phyloP scores from a whole-genome alignment of 2,888 invertebrate genomes.

The Macropis europaea region DNA sequence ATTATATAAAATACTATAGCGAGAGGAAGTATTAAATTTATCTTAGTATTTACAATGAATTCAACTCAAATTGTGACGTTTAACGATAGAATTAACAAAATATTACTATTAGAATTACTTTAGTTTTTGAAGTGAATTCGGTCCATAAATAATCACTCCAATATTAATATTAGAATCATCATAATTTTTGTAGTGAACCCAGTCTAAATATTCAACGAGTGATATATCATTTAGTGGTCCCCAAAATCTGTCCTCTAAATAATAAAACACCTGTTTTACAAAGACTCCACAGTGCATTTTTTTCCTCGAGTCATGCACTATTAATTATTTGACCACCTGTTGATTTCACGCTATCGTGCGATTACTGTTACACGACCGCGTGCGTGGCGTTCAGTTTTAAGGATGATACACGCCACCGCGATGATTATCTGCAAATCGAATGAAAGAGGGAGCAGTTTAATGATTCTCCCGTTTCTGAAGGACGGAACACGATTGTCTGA shows the following conservation, averaged over 20 bases:
- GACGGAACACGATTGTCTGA: not conserved
- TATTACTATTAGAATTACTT: too few relatives aligned
- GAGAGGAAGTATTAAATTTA: too few relatives aligned
- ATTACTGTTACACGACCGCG: slow-evolving; percentile 36
- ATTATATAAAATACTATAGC: too few relatives aligned
- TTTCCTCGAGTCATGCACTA: slow-evolving; percentile 43
- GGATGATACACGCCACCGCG: slow-evolving; percentile 17
- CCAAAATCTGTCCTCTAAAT: not conserved
- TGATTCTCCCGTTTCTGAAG: not conserved
- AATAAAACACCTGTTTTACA: not conserved
- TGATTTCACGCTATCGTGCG: slow-evolving; percentile 39
- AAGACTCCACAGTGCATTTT: not conserved
- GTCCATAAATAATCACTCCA: too few relatives aligned
- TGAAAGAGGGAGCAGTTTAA: not conserved
- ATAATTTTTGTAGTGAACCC: too few relatives aligned
- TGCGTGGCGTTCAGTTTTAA: slow-evolving; percentile 1
- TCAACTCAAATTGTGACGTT: too few relatives aligned
- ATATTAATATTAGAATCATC: too few relatives aligned
- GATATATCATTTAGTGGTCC: not conserved
- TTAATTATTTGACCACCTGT: slow-evolving; percentile 48
- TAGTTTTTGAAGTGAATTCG: too few relatives aligned
- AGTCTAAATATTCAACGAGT: too few relatives aligned
- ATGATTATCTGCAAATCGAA: slow-evolving; percentile 39
- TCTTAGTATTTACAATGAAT: too few relatives aligned
- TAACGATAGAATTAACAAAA: too few relatives aligned